These are phyloP conservation scores for Lophotriccus pileatus DNA, from an alignment of 2,797 vertebrate species.

Conservation along the genomic window DNA sequence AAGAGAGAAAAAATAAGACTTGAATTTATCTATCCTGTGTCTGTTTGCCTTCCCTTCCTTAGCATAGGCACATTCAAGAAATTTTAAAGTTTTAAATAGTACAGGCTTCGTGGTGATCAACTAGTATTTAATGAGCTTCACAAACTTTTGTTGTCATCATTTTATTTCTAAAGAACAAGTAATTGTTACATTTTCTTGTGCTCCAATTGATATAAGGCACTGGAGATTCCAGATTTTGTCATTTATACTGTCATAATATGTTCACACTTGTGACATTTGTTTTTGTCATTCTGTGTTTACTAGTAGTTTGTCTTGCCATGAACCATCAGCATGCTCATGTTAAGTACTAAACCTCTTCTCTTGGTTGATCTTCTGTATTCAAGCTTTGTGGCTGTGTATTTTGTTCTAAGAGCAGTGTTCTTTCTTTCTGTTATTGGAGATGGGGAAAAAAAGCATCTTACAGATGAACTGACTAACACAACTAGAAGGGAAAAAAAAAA, in stretches of 20 bases:
- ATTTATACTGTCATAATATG: neutral
- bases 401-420: neutral
- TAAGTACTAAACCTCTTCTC: neutral
- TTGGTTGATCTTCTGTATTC: neutral
- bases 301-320: no score
- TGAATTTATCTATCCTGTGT: neutral
- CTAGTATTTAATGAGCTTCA: neutral
- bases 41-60: neutral
- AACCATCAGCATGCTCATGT: neutral
- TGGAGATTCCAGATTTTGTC: neutral
- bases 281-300: neutral
- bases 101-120: neutral
- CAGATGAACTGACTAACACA: neutral
- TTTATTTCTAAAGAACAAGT: neutral
- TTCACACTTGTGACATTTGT: neutral
- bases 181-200: neutral
- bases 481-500: neutral
- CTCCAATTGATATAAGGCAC: neutral
- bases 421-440: neutral
- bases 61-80: neutral
- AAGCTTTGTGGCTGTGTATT: neutral
- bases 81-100: neutral
- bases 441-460: neutral
- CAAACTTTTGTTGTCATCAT: neutral
- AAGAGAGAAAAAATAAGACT: neutral